A percentile compares a stretch with the other conserved stretches of the same genome.
Conservation (phyloP, 2,888 invertebrate species). For the Apodemia duryi region DNA sequence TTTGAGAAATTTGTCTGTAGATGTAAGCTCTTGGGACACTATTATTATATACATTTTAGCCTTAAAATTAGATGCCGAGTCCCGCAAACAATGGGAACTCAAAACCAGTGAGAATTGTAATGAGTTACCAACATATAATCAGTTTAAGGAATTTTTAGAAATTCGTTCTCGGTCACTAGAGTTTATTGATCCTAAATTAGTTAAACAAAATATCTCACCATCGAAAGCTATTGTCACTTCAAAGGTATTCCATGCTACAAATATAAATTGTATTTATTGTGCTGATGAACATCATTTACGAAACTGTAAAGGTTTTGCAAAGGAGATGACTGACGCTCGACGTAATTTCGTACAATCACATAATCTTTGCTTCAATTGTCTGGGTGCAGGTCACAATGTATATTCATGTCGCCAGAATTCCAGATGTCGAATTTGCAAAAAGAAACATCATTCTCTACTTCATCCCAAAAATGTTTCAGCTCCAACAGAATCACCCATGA, state of each 20-base stretch:
- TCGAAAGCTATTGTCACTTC: neutral
- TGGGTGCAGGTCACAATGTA: slow-evolving; percentile 24
- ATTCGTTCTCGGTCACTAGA: slow-evolving; percentile 21
- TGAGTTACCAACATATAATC: slow-evolving; percentile 18
- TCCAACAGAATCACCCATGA: neutral
- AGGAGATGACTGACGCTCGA: slow-evolving; percentile 23
- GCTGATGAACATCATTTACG: slow-evolving; percentile 30
- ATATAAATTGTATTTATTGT: slow-evolving; percentile 12
- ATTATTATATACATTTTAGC: slow-evolving; percentile 22
- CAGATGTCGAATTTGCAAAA: slow-evolving; percentile 29
- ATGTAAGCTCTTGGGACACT: slow-evolving; percentile 22
- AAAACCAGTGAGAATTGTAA: slow-evolving; percentile 17
- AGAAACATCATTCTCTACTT: slow-evolving; percentile 32
- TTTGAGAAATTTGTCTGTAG: slow-evolving; percentile 23
- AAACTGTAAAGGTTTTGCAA: slow-evolving; percentile 31
- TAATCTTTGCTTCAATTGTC: slow-evolving; percentile 34
- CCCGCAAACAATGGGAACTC: slow-evolving; percentile 25
- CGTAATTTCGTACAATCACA: slow-evolving; percentile 27
- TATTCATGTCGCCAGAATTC: slow-evolving; percentile 25
- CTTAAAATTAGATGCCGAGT: slow-evolving; percentile 23
- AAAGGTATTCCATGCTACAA: neutral
- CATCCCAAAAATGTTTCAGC: slow-evolving; percentile 23
- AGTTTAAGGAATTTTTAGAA: slow-evolving; percentile 22
- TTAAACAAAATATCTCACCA: neutral
- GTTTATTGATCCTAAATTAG: slow-evolving; percentile 20